Conservation (phyloP, 2,113 vertebrate species). For the Ginglymostoma cirratum region DNA sequence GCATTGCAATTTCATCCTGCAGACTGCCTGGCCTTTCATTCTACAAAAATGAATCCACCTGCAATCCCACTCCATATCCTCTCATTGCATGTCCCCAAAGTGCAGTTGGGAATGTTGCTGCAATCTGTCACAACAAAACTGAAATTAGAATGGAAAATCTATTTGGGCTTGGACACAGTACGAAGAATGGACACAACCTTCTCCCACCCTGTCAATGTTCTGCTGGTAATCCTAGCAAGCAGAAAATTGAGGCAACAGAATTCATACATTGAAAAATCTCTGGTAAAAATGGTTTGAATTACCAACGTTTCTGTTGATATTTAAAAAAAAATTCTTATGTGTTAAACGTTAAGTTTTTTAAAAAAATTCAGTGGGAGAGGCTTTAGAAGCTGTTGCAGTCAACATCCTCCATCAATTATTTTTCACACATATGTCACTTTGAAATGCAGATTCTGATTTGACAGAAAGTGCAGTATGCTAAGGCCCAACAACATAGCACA, state of each 20-base stretch:
- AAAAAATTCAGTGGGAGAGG: not conserved
- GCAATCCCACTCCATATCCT: not conserved
- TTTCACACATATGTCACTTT: not conserved
- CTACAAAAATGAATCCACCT: not conserved
- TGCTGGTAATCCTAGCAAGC: not conserved
- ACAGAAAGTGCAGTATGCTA: not conserved
- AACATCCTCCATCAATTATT: not conserved
- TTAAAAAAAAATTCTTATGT: not conserved
- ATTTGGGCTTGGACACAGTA: not conserved
- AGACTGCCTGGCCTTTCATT: not conserved
- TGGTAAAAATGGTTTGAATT: not conserved
- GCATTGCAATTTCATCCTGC: not conserved
- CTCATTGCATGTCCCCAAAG: not conserved
- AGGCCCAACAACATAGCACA: not conserved
- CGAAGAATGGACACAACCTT: not conserved
- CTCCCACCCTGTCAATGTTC: not conserved
- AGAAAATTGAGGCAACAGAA: not conserved
- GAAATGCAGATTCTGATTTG: not conserved
- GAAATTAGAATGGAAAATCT: not conserved
- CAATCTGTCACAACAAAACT: not conserved
- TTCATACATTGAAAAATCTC: not conserved
- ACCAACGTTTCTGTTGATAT: not conserved
- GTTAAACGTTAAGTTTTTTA: no score
- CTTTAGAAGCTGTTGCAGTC: not conserved
- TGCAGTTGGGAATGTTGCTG: not conserved